Evolutionary conservation across 2,888 invertebrate genomes (phyloP), one percentile per base, ranked within the genome.

Genomic region (Ectemnius lituratus): DNA sequence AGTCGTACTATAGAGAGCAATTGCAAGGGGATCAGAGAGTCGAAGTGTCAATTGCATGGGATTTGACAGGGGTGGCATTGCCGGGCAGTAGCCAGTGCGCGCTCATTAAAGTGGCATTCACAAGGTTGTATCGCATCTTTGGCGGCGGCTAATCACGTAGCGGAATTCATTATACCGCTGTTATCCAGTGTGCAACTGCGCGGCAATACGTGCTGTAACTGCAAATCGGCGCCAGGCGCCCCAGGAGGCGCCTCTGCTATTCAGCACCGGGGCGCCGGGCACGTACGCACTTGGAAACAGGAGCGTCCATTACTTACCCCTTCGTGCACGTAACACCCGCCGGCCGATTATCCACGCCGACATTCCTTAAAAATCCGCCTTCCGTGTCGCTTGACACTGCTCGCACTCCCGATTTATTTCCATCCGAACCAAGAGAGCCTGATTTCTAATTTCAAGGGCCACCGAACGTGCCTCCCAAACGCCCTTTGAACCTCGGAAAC

Each of bases 101-200:
- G 76, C 62, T 86, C 84, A 83, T 86, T 85, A 86, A 86, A 82
- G 80, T 61, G 70, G 81, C 78, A 86, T 86, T 86, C 86, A 86
- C 81, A 81, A 79, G 79, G 69, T 76, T 78, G 76, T 78, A 78
- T 78, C 80, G 68, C 64, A 67, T 75, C 70, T 80, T 71, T 69
- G 63, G 65, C 37, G 75, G 37, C 62, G 73, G 65, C 52, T 75
- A 73, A 84, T 79, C 81, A 79, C 83, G 80, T 75, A 67, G 49
- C 47, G 61, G 85, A 84, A 84, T 85, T 84, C 64, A 85, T 85
- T 84, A 85, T 71, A 75, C 76, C 66, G 65, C 79, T 83, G 79
- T 79, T 81, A 78, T 79, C 73, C 60, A 28, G 52, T 49, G 46
- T 73, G 62, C 67, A 74, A 67, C 67, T 67, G 58, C 59, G 28